Percentiles rank a stretch among this genome's conserved stretches.
phyloP scores from a whole-genome alignment of 2,888 invertebrate species.

The Gari tellinella region DNA sequence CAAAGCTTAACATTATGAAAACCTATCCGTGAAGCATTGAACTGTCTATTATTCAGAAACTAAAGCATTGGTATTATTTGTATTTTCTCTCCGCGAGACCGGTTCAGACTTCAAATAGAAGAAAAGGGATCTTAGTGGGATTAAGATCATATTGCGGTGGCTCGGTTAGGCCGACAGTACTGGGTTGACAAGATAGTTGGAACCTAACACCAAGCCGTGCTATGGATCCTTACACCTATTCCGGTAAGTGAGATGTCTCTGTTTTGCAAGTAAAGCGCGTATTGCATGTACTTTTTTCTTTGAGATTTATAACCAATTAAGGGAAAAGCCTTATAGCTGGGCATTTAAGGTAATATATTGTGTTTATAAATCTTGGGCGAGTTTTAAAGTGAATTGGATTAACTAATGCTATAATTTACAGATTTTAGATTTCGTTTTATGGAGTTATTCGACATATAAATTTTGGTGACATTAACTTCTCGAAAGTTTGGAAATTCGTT shows the following conservation, averaged over 20 bases:
- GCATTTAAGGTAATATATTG: no score
- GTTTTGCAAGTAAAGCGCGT: not conserved
- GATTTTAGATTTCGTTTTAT: no score
- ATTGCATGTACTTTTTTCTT: no score
- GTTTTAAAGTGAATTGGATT: no score
- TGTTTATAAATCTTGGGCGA: no score
- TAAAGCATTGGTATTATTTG: conserved; percentile 57
- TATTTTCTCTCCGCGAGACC: conserved; percentile 58
- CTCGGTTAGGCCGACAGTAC: conserved; percentile 2
- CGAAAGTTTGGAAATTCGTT: no score
- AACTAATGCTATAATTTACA: no score
- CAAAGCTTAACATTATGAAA: conserved; percentile 60
- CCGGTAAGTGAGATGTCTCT: conserved; percentile 58
- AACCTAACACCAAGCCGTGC: conserved; percentile 45
- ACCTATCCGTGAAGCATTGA: conserved; percentile 62
- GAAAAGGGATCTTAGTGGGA: conserved; percentile 51
- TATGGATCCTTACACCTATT: conserved; percentile 63
- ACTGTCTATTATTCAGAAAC: conserved; percentile 62
- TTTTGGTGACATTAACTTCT: no score
- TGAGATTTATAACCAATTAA: no score
- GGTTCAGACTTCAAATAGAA: conserved; percentile 50
- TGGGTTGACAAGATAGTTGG: conserved; percentile 52
- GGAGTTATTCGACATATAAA: no score
- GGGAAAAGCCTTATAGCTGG: no score
- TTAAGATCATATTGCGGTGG: conserved; percentile 45